Percentiles rank a stretch among this genome's conserved stretches.
These are phyloP conservation scores for Ochropleura plecta DNA, from an alignment of 2,888 invertebrate species.

Conservation along the genomic window DNA sequence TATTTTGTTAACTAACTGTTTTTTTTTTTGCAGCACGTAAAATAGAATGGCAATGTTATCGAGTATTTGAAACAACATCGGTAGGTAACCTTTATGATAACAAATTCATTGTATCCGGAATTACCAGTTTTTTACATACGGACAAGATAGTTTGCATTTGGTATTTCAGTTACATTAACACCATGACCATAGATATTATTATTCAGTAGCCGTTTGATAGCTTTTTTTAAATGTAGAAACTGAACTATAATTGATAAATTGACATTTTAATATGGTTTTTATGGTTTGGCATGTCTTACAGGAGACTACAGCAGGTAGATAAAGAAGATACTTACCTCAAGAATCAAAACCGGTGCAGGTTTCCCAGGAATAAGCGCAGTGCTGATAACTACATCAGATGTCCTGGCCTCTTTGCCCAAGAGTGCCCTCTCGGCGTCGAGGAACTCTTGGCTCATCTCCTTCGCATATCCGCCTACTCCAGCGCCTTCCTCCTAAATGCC, in stretches of 20 bases:
- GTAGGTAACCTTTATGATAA: constrained; percentile 27
- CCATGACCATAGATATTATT: neutral
- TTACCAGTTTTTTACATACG: neutral
- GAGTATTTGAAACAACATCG: constrained; percentile 14
- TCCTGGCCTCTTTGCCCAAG: constrained; percentile 96
- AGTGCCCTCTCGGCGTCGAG: constrained; percentile 96
- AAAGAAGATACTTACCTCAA: constrained; percentile 90
- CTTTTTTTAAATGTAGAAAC: neutral
- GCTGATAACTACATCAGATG: constrained; percentile 96
- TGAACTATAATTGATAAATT: neutral
- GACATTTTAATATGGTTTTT: neutral
- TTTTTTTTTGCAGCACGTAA: neutral
- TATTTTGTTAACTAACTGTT: neutral
- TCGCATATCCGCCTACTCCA: constrained; percentile 93
- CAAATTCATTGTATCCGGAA: constrained; percentile 7
- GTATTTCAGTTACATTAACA: neutral
- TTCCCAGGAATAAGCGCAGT: constrained; percentile 97
- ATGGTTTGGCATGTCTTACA: neutral
- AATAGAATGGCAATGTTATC: constrained; percentile 27
- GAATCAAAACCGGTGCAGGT: constrained; percentile 94
- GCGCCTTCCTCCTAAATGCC: constrained; percentile 92
- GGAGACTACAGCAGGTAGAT: neutral
- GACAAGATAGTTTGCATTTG: constrained; percentile 21
- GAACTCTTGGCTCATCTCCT: constrained; percentile 96
- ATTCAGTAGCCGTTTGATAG: neutral